Percentiles rank a stretch among this genome's conserved stretches.
phyloP scores from a whole-genome alignment of 2,888 invertebrate species.

The Nematopogon swammerdamellus region DNA sequence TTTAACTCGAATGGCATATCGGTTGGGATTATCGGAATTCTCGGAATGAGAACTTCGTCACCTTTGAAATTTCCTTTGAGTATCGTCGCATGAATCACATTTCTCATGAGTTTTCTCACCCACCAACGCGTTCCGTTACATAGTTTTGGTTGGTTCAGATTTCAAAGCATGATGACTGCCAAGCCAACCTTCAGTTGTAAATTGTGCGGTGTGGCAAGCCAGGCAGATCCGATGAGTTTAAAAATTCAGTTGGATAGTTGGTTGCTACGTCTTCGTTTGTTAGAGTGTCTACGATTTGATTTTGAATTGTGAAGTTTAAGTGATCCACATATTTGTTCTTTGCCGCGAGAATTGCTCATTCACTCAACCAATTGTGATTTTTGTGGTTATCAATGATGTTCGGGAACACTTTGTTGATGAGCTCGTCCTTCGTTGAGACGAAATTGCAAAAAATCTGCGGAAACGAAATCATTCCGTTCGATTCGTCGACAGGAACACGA shows the following conservation, averaged over 20 bases:
- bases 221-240: slow-evolving; percentile 19
- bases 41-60: slow-evolving; percentile 12
- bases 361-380: slow-evolving; percentile 16
- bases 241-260: slow-evolving; percentile 20
- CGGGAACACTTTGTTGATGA: slow-evolving; percentile 8
- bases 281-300: slow-evolving; percentile 16
- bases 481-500: slow-evolving; percentile 17
- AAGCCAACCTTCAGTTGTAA: slow-evolving; percentile 18
- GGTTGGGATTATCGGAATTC: slow-evolving; percentile 11
- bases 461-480: slow-evolving; percentile 21
- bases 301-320: slow-evolving; percentile 18
- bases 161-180: slow-evolving; percentile 18
- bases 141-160: slow-evolving; percentile 15
- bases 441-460: slow-evolving; percentile 20
- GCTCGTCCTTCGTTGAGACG: slow-evolving; percentile 13
- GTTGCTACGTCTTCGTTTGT: slow-evolving; percentile 16
- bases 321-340: slow-evolving; percentile 23
- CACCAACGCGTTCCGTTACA: slow-evolving; percentile 14
- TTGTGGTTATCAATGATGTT: slow-evolving; percentile 11
- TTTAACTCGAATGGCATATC: slow-evolving; percentile 8
- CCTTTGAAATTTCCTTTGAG: slow-evolving; percentile 6
- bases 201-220: slow-evolving; percentile 17
- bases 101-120: slow-evolving; percentile 13
- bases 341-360: slow-evolving; percentile 20
- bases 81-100: slow-evolving; percentile 13